Evolutionary conservation across 2,888 invertebrate genomes (phyloP), one percentile per base, ranked within the genome.

Genomic region (Zygothrica quintamaculata): DNA sequence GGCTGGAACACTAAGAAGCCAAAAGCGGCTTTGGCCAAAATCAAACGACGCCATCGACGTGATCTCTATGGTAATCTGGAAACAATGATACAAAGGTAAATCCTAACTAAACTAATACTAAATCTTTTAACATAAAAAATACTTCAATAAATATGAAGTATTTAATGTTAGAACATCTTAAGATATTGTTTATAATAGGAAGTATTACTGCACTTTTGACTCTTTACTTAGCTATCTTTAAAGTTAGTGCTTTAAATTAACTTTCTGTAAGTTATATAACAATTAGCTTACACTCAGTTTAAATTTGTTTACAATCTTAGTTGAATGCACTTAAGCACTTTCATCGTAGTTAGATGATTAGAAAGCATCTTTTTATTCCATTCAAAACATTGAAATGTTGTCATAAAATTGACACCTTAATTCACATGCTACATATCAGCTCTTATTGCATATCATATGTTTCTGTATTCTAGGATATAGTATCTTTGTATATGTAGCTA

Each of bases 61-160:
- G 94, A 95, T 55, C 90, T 96, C 29, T 96, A 95, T 84, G 92
- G 92, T 50, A 94, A 94, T 80, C 75, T 96, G 73, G 95, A 95
- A 87, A 89, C 92, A 15, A 93, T 95, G 77, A 92, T 96, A 90
- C 92, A 94, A 85, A 94, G 94, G 96, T 95, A 90, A 93, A 89
- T 64, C 13, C n/a, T 13, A n/a, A n/a, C n/a, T n/a, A n/a, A n/a
- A n/a, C n/a, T n/a, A n/a, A 31, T n/a, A 22, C 18, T 3, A 22
- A 22, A 5, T 22, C 18, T 22, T 3, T 31, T 39, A 47, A 33
- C 43, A 48, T 33, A 50, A 31, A 29, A 13, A 12, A 16, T 15
- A 18, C 29, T 29, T 29, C n/a, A n/a, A n/a, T n/a, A n/a, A n/a
- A n/a, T n/a, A n/a, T n/a, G n/a, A n/a, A n/a, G n/a, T n/a, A n/a